Base-by-base conservation (phyloP, 2,797 vertebrate genomes). In the Neopelma chrysocephalum region DNA sequence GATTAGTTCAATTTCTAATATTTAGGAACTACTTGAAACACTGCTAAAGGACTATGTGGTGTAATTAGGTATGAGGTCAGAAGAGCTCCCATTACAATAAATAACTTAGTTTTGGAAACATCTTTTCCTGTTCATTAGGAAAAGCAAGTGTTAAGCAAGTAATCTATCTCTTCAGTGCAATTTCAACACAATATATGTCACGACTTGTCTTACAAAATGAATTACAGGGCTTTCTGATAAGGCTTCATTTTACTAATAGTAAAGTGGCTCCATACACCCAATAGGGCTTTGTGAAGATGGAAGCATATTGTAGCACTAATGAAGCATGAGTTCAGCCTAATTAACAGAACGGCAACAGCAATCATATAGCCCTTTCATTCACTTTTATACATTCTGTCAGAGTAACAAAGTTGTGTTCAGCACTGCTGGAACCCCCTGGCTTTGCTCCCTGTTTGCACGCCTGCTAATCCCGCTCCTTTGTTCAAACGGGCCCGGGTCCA, bases 301-400 rank as follows among this genome's bases (percentile, higher is more conserved):
- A 92, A 94, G 57, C 94, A 90, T 92, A 97, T 96, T 96, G 93
- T 86, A 94, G 90, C 93, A 83, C 92, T 97, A 97, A 97, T 96
- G 96, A 96, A 97, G 95, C 95, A 78, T 95, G 93, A 96, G 93
- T 95, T 96, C 93, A 94, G 93, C 79, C 95, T 93, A 97, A 97
- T 96, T 97, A 97, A 92, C 90, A 64, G 88, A 90, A 85, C 62
- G 78, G 94, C 91, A 97, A 88, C 58, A 87, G 95, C 96, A 96
- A 95, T 96, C 95, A 95, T 62, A 43, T 62, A 83, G 92, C 73
- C 90, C 76, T 94, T 95, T 96, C 76, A 92, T 92, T 97, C 89
- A 96, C 95, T 96, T 92, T 86, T 68, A 79, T 87, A 56, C 57
- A 38, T 94, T 96, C 90, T 94, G 94, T 92, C 92, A 85, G 84